Percentiles rank a stretch among this genome's conserved stretches.
phyloP scores from a whole-genome alignment of 1,140 invertebrate species.

The Cotesia typhae region DNA sequence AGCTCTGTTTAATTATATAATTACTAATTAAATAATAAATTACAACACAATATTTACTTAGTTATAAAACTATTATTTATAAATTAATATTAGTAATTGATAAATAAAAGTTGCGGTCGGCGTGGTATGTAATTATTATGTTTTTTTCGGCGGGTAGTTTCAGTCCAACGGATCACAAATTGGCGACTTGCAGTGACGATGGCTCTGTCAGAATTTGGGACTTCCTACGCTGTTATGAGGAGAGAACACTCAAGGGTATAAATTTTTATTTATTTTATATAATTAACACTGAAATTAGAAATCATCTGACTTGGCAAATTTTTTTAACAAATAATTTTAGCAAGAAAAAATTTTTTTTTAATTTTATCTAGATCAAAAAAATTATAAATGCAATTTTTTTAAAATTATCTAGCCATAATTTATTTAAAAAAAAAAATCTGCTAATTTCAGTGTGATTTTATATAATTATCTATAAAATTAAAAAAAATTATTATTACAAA shows the following conservation, averaged over 20 bases:
- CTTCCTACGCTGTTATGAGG: conserved; percentile 96
- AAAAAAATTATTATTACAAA: neutral
- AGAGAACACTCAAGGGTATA: conserved; percentile 91
- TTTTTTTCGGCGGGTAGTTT: conserved; percentile 78
- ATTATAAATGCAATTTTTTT: too few relatives aligned
- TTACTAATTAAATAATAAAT: too few relatives aligned
- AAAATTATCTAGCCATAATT: too few relatives aligned
- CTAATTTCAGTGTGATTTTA: too few relatives aligned
- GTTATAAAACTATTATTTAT: conserved; percentile 14
- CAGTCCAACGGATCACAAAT: conserved; percentile 97
- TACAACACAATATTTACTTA: conserved; percentile 6
- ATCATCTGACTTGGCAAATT: too few relatives aligned
- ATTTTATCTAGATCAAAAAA: too few relatives aligned
- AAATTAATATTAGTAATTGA: conserved; percentile 28
- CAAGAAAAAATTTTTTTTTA: too few relatives aligned
- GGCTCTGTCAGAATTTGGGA: conserved; percentile 99
- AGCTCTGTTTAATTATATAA: too few relatives aligned
- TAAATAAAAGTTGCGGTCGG: conserved; percentile 50
- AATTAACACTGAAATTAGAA: neutral
- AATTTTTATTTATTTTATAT: conserved; percentile 24
- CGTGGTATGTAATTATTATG: conserved; percentile 48
- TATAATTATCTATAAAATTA: neutral
- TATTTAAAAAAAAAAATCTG: too few relatives aligned
- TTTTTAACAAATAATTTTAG: too few relatives aligned
- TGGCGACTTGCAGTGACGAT: conserved; percentile 99